phyloP scores from a whole-genome alignment of 2,797 vertebrate genomes.

The Saguinus oedipus region DNA sequence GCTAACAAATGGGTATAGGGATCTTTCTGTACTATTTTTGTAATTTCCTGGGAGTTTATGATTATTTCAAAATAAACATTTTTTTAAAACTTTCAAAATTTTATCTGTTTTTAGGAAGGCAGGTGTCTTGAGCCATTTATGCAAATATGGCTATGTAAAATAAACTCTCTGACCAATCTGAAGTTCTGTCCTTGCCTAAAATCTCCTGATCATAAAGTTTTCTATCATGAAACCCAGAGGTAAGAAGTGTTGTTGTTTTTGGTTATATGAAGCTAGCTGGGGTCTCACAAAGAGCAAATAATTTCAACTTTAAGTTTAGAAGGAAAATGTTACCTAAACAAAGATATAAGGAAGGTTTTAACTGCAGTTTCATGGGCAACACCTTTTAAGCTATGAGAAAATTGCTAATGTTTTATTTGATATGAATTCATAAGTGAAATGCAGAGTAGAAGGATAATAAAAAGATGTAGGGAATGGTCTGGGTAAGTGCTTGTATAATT shows the following conservation, averaged over 20 bases:
- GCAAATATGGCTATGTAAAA: neutral
- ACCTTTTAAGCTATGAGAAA: neutral
- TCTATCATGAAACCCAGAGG: neutral
- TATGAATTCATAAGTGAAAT: neutral
- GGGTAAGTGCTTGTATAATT: neutral
- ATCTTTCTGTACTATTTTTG: neutral
- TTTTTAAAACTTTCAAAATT: neutral
- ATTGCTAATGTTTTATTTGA: neutral
- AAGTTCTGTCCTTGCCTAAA: neutral
- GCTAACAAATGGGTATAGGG: neutral
- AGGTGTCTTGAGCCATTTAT: neutral
- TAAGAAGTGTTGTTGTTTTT: neutral
- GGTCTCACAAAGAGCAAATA: neutral
- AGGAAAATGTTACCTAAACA: neutral
- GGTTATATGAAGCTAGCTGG: neutral
- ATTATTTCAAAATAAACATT: neutral
- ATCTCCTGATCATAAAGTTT: neutral
- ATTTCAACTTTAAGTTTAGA: constrained; percentile 23
- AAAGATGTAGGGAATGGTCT: neutral
- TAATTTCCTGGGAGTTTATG: neutral
- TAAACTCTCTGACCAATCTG: neutral
- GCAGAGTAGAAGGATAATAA: neutral
- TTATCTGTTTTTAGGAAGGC: neutral
- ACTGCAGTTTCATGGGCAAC: neutral
- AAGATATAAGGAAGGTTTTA: neutral